These are phyloP conservation scores for Oceanodroma leucorhoa DNA, from an alignment of 2,797 vertebrate genomes.

Conservation along the genomic window DNA sequence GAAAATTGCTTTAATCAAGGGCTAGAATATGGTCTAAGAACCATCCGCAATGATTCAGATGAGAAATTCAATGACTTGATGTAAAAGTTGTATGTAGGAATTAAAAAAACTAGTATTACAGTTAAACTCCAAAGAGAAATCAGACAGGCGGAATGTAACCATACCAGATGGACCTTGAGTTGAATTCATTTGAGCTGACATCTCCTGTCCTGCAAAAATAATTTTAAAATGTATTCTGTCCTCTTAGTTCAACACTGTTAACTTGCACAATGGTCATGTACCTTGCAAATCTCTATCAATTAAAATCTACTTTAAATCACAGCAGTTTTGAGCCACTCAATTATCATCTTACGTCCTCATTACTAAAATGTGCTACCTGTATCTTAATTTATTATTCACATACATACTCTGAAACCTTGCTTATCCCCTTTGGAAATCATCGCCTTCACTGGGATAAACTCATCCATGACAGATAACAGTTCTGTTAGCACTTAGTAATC, in stretches of 20 bases:
- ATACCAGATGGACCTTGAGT: neutral
- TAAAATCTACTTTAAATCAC: conserved; percentile 31
- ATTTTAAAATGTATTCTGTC: neutral
- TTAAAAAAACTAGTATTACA: neutral
- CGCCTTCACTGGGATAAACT: neutral
- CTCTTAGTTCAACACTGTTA: neutral
- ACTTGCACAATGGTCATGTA: neutral
- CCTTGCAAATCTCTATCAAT: conserved; percentile 23
- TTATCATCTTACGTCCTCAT: conserved; percentile 30
- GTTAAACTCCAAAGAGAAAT: neutral
- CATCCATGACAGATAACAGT: neutral
- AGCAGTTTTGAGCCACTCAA: neutral
- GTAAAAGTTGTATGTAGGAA: neutral
- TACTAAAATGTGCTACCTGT: neutral
- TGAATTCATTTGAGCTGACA: neutral
- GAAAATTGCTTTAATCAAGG: neutral
- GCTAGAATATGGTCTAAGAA: neutral
- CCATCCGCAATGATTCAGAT: neutral
- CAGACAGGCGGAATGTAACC: neutral
- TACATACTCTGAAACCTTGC: neutral
- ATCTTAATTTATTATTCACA: conserved; percentile 25
- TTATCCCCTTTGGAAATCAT: conserved; percentile 5
- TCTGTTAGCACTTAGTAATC: conserved; percentile 28
- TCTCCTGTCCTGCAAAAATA: neutral
- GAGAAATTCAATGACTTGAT: neutral